A percentile compares a stretch with the other conserved stretches of the same genome.
phyloP scores from a whole-genome alignment of 1,140 invertebrate genomes.

The Papilio aristodemus region DNA sequence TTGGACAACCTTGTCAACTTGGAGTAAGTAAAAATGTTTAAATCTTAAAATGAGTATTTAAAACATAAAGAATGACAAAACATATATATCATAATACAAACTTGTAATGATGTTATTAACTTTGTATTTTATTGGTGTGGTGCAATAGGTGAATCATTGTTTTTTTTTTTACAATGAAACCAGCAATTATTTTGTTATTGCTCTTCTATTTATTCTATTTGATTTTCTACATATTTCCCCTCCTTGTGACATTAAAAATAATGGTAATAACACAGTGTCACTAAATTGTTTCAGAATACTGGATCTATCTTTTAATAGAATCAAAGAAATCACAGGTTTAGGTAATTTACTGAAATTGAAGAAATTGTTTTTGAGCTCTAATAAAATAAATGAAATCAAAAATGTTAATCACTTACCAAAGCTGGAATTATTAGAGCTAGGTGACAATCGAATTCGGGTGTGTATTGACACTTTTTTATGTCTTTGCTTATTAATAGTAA shows the following conservation, averaged over 20 bases:
- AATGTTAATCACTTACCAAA: constrained; percentile 91
- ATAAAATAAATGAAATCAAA: constrained; percentile 95
- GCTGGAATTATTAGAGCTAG: constrained; percentile 94
- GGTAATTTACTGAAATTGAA: constrained; percentile 89
- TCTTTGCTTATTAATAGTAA: constrained; percentile 1
- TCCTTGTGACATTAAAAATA: too few species aligned
- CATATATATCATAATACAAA: too few species aligned
- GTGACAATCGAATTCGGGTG: constrained; percentile 96
- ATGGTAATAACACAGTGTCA: background rate
- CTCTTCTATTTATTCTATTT: too few species aligned
- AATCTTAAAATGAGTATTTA: too few species aligned
- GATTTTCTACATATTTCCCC: too few species aligned
- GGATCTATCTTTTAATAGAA: constrained; percentile 98
- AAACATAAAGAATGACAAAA: too few species aligned
- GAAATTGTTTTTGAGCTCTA: constrained; percentile 95
- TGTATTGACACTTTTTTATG: constrained; percentile 43
- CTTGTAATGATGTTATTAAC: too few species aligned
- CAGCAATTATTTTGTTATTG: too few species aligned
- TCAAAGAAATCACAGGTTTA: constrained; percentile 94
- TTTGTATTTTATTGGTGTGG: too few species aligned
- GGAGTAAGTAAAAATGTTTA: constrained; percentile 85
- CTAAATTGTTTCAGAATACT: constrained; percentile 84
- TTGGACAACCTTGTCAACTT: constrained; percentile 92
- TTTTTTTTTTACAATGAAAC: too few species aligned
- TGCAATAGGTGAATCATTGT: too few species aligned